phyloP scores from a whole-genome alignment of 2,888 invertebrate species.

The Bugula neritina region DNA sequence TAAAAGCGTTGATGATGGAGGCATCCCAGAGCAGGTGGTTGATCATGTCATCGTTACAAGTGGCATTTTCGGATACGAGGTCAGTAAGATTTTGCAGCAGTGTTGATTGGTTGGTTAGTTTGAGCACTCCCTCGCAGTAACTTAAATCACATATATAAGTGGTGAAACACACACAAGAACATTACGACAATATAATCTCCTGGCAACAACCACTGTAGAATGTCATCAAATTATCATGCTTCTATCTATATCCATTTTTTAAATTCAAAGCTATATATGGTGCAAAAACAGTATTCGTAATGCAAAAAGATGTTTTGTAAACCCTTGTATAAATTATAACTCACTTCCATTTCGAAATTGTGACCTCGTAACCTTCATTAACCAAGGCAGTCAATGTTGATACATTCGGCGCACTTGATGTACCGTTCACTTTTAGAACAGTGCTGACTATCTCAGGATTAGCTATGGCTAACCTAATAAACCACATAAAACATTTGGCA shows the following conservation, averaged over 20 bases:
- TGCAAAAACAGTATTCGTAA: no score
- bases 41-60: constrained; percentile 40
- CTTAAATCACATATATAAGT: no score
- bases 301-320: no score
- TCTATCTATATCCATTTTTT: no score
- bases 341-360: constrained; percentile 11
- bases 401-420: neutral
- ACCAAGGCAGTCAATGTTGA: neutral
- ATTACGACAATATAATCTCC: no score
- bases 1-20: constrained; percentile 28
- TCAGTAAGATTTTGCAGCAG: neutral
- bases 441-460: neutral
- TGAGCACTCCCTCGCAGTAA: constrained; percentile 6
- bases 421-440: neutral
- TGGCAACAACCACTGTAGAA: no score
- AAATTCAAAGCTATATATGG: no score
- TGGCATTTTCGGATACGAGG: constrained; percentile 27
- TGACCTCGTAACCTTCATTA: neutral
- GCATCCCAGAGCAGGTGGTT: constrained; percentile 49
- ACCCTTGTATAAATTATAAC: no score
- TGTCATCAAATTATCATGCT: no score
- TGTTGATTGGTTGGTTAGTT: neutral
- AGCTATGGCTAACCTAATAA: constrained; percentile 14
- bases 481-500: neutral
- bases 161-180: no score